Conservation (phyloP, 2,113 vertebrate species). For the Clinocottus analis region DNA sequence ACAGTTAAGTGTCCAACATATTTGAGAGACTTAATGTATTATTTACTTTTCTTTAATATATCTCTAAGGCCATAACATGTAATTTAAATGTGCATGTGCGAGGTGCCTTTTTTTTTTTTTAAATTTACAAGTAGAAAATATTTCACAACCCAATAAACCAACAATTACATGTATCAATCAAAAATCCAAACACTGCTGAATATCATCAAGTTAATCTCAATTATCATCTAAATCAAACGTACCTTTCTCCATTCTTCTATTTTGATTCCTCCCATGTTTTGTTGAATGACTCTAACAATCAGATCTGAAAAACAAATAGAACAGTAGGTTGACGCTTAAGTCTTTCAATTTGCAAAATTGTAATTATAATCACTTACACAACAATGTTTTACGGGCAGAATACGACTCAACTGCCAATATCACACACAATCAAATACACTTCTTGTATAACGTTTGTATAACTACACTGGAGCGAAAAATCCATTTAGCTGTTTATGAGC, state of each 20-base stretch:
- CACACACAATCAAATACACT: background rate
- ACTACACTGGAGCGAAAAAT: constrained; percentile 15
- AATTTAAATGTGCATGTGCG: background rate
- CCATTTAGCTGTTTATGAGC: constrained; percentile 43
- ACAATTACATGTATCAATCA: background rate
- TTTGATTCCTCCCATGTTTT: constrained; percentile 83
- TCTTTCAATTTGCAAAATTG: background rate
- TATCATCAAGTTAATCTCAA: background rate
- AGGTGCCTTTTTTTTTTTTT: background rate
- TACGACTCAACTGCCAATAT: background rate
- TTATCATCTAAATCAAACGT: constrained; percentile 25
- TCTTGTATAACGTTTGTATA: background rate
- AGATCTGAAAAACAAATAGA: constrained; percentile 72
- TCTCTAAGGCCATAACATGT: background rate
- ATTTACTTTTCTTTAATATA: background rate
- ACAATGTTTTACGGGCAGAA: constrained; percentile 7
- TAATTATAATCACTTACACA: background rate
- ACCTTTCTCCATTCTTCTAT: constrained; percentile 82
- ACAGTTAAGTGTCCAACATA: background rate
- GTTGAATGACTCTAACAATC: constrained; percentile 76
- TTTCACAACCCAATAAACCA: background rate
- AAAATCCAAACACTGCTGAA: background rate
- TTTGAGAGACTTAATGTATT: background rate
- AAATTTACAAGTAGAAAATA: background rate
- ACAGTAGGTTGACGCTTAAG: background rate